Conservation (phyloP, 2,113 vertebrate genomes). For the Neolamprologus tretocephalus region DNA sequence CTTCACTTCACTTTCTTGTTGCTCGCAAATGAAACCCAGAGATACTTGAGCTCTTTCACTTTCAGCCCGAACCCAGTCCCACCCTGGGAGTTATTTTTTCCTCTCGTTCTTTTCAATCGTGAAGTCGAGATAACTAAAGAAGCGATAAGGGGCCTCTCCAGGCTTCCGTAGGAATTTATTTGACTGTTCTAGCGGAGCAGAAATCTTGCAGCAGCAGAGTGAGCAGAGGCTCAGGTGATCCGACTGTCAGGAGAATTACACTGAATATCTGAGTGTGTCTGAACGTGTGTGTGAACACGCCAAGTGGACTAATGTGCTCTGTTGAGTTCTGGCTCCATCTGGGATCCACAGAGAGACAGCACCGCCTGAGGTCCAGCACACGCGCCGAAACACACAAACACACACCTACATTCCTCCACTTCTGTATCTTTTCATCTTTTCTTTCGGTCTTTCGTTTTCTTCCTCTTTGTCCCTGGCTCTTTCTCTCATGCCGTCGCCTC, state of each 20-base stretch:
- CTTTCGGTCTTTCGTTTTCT: background rate
- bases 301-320: conserved; percentile 60
- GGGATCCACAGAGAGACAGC: conserved; percentile 47
- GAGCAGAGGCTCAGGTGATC: conserved; percentile 56
- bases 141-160: conserved; percentile 8
- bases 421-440: conserved; percentile 28
- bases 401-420: background rate
- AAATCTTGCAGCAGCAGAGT: conserved; percentile 22
- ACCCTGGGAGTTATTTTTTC: background rate
- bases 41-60: background rate
- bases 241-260: conserved; percentile 29
- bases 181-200: conserved; percentile 18
- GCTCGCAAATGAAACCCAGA: background rate
- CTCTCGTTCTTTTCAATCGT: background rate
- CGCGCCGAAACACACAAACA: background rate
- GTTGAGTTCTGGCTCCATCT: conserved; percentile 60
- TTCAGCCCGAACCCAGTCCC: background rate
- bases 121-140: background rate
- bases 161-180: conserved; percentile 7
- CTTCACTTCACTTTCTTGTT: background rate
- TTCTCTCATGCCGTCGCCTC: conserved; percentile 24
- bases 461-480: background rate
- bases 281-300: conserved; percentile 30
- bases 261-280: conserved; percentile 23
- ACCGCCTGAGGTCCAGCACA: conserved; percentile 33